A percentile compares a stretch with the other conserved stretches of the same genome.
Evolutionary conservation across 35 echinoderm and acorn worm genomes (phyloP).

Genomic region (Anneissia japonica): DNA sequence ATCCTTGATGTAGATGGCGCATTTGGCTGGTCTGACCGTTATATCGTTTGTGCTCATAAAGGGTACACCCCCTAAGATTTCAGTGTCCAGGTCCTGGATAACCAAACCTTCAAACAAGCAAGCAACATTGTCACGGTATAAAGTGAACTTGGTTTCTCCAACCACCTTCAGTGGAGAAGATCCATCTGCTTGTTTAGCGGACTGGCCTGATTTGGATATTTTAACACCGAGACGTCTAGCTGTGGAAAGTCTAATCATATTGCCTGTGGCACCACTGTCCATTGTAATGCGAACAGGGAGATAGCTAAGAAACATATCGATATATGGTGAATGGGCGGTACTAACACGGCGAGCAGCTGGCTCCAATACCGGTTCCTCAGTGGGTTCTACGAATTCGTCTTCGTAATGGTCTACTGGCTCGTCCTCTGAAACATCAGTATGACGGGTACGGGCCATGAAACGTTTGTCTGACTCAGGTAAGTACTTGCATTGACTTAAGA

Average conservation of each 20-base stretch:
- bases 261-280: conserved; percentile 55
- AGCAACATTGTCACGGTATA: conserved; percentile 16
- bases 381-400: not conserved
- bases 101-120: conserved; percentile 58
- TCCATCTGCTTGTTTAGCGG: conserved; percentile 74
- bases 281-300: conserved; percentile 26
- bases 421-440: not conserved
- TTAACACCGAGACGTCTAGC: conserved; percentile 13
- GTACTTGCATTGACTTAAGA: not conserved
- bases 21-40: not conserved
- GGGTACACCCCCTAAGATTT: conserved; percentile 49
- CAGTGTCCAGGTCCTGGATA: conserved; percentile 51
- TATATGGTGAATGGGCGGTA: not conserved
- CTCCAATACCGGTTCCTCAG: not conserved
- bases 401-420: not conserved
- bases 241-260: conserved; percentile 52
- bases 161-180: conserved; percentile 51
- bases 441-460: not conserved
- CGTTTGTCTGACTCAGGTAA: not conserved
- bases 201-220: conserved; percentile 26
- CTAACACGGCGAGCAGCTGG: not conserved
- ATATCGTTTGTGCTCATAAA: conserved; percentile 66
- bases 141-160: conserved; percentile 46
- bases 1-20: not conserved
- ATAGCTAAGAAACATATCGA: not conserved